phyloP scores from a whole-genome alignment of 2,113 vertebrate species.

The Crotalus helleri region DNA sequence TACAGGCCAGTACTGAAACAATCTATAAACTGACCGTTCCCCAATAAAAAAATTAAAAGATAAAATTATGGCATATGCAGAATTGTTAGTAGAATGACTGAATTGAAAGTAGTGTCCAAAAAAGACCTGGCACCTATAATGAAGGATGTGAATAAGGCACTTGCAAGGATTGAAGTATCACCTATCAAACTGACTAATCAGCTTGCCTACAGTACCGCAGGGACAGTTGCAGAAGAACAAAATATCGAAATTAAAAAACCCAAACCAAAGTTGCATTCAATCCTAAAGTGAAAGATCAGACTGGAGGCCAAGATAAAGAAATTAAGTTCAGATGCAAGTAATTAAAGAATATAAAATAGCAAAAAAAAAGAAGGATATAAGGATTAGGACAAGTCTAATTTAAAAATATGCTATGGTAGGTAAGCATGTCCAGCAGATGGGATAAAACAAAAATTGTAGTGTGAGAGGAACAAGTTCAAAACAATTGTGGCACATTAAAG shows the following conservation, averaged over 20 bases:
- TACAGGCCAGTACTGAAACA: background rate
- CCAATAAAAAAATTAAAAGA: background rate
- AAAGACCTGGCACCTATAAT: background rate
- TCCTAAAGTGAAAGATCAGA: background rate
- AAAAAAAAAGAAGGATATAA: background rate
- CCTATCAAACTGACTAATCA: background rate
- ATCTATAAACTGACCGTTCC: no score
- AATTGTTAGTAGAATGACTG: background rate
- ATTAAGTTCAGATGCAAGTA: background rate
- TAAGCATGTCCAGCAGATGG: no score
- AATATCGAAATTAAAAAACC: background rate
- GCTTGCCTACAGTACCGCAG: background rate
- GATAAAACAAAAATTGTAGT: background rate
- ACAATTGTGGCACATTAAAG: background rate
- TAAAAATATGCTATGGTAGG: background rate
- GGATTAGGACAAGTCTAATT: background rate
- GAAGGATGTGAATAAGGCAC: background rate
- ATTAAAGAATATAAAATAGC: background rate
- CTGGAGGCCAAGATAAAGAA: background rate
- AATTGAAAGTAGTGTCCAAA: background rate
- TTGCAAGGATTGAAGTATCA: background rate
- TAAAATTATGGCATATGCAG: background rate
- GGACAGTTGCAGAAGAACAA: background rate
- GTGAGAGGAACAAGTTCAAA: background rate
- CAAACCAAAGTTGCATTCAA: background rate